Conservation (phyloP, 2,888 invertebrate genomes). For the Horisme vitalbata region DNA sequence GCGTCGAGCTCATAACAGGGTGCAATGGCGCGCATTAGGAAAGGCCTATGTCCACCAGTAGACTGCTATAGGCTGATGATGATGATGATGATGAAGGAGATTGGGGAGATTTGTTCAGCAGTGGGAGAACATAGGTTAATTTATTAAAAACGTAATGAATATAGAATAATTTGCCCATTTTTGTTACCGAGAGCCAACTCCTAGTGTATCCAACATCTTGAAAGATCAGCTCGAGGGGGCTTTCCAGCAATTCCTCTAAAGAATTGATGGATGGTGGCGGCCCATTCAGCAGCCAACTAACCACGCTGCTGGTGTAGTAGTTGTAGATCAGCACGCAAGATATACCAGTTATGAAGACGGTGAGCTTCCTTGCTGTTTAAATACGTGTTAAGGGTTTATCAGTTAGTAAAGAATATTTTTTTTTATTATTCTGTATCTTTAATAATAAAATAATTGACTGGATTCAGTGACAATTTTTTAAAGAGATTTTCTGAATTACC, state of each 20-base stretch:
- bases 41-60: no score
- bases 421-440: no score
- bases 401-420: no score
- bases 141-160: no score
- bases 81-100: no score
- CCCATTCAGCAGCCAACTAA: conserved; percentile 79
- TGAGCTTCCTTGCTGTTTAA: conserved; percentile 54
- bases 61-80: no score
- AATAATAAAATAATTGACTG: background rate
- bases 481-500: conserved; percentile 47
- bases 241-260: conserved; percentile 73
- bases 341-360: conserved; percentile 61
- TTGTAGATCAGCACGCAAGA: conserved; percentile 76
- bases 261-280: conserved; percentile 76
- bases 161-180: no score
- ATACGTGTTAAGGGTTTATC: no score
- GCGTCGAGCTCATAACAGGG: no score
- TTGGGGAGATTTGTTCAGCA: no score
- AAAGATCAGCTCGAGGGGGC: conserved; percentile 72
- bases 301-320: conserved; percentile 84
- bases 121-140: no score
- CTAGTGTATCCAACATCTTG: conserved; percentile 75
- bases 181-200: conserved; percentile 67
- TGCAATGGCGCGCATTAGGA: no score
- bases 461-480: background rate